These are phyloP conservation scores for Trichonephila clavata DNA, from an alignment of 1,140 invertebrate species.

Conservation along the genomic window DNA sequence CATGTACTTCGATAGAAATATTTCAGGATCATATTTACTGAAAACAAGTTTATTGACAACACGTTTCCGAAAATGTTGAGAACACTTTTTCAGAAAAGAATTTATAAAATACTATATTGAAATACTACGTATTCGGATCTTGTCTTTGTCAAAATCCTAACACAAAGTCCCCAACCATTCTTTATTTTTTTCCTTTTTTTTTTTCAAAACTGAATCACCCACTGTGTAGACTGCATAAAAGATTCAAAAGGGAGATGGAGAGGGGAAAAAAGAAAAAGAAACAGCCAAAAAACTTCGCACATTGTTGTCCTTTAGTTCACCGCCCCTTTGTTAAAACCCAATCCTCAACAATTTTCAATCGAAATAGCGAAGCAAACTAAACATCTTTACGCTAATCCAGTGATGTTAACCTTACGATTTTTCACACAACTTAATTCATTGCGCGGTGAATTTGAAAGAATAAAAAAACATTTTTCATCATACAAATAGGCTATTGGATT, in stretches of 20 bases:
- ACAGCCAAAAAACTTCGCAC: neutral
- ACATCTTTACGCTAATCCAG: constrained; percentile 18
- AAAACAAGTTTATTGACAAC: neutral
- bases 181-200: neutral
- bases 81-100: too few relatives aligned
- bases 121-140: neutral
- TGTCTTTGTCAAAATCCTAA: neutral
- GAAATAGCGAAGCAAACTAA: neutral
- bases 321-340: neutral
- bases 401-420: neutral
- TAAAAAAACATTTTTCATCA: neutral
- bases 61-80: neutral
- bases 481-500: constrained; percentile 3
- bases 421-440: constrained; percentile 4
- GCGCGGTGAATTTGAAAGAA: neutral
- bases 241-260: too few relatives aligned
- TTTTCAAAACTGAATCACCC: neutral
- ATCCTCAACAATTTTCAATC: neutral
- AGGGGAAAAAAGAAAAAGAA: neutral
- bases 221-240: neutral
- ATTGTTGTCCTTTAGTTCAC: neutral
- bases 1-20: too few relatives aligned
- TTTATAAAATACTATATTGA: neutral
- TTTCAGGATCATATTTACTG: too few relatives aligned
- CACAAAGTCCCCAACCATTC: neutral